Evolutionary conservation across 1,140 invertebrate genomes (phyloP).

Genomic region (Drosophila nasuta): DNA sequence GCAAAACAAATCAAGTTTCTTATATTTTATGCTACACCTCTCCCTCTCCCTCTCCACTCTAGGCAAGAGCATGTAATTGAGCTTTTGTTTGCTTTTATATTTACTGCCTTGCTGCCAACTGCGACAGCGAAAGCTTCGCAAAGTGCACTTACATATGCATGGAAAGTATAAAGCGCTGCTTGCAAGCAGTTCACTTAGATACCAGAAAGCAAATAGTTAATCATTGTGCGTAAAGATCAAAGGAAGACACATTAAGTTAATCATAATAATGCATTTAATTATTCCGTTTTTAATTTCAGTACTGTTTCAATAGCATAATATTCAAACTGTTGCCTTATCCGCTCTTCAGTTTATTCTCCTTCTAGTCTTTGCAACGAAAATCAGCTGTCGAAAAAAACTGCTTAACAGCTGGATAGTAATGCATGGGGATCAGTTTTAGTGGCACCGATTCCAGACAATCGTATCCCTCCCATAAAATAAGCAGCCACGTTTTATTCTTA

Average conservation of each 20-base stretch:
- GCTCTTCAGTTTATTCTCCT: too few species aligned
- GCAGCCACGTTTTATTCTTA: conserved; percentile 4
- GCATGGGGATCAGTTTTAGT: not conserved
- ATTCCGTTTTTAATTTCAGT: too few species aligned
- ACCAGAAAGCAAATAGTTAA: not conserved
- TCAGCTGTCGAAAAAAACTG: not conserved
- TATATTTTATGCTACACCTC: conserved; percentile 12
- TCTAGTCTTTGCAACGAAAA: not conserved
- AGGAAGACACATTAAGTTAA: too few species aligned
- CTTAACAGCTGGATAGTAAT: not conserved
- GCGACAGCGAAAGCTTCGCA: not conserved
- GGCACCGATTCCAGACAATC: conserved; percentile 25
- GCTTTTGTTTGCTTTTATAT: not conserved
- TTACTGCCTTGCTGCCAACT: not conserved
- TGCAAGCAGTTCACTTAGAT: not conserved
- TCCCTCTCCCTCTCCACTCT: not conserved
- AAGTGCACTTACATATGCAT: not conserved
- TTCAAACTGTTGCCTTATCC: too few species aligned
- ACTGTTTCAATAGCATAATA: too few species aligned
- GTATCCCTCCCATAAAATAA: conserved; percentile 30
- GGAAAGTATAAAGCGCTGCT: not conserved
- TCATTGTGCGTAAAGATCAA: not conserved
- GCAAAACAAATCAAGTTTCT: conserved; percentile 35
- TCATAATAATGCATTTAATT: too few species aligned
- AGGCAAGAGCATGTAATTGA: not conserved